Evolutionary conservation across 1,140 invertebrate species (phyloP), one percentile per base, ranked within the genome.

Genomic region (Temnothorax nylanderi): DNA sequence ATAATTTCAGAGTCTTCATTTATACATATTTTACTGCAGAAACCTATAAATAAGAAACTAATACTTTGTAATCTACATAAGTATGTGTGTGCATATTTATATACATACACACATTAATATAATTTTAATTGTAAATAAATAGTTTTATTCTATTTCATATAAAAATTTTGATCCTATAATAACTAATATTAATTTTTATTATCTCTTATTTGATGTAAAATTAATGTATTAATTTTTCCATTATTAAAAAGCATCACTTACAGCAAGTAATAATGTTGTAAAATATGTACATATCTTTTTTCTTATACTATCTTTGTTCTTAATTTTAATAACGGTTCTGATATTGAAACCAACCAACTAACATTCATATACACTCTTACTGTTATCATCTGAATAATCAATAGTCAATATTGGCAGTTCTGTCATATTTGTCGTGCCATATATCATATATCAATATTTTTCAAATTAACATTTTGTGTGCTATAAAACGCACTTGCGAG

Each of bases 101-200:
- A n/a, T 21, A n/a, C 0, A 21, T 74, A 60, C 8, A 44, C 16
- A 76, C 1, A 77, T 77, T 47, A 18, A 44, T 58, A 60, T 60
- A 60, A 44, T 56, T 37, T n/a, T 37, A 11, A 41, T 62, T 62
- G 41, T 62, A 62, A 60, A 62, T 62, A 77, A 62, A 77, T 62
- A 47, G 18, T 62, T 32, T 11, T 44, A 67, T 62, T 74, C 4
- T 44, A 67, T 65, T 67, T 65, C 69, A 69, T 18, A 41, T 56
- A 56, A 69, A 81, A 69, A 44, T 56, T n/a, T 26, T 41, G 4
- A 41, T 69, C 6, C 13, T 78, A n/a, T 62, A 10, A 26, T 67
- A 37, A 41, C 3, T 34, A 67, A 80, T 37, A 65, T 65, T 49
- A 16, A 37, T 44, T 47, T 54, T 37, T 64, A 47, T 78, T 78